Evolutionary conservation across 2,888 invertebrate genomes (phyloP), one percentile per base, ranked within the genome.

Genomic region (Neria commutata): DNA sequence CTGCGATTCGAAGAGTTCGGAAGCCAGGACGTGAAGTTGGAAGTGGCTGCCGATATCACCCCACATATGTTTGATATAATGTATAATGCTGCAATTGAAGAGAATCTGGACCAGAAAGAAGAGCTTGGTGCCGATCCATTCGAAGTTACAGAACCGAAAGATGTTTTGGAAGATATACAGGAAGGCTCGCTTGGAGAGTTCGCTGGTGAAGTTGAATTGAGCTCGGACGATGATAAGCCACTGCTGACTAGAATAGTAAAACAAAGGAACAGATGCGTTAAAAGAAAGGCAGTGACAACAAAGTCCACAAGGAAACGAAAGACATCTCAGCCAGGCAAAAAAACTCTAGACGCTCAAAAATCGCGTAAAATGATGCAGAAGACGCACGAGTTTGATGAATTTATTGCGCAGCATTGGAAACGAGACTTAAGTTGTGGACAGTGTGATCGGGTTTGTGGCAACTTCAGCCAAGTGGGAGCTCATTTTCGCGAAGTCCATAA

Each of bases 131-230:
- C 94, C 94, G 40, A 88, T 89, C 88, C 91, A 68, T 83, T 94
- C 73, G 94, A 94, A 76, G 94, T 95, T 93, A 94, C 94, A 77
- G 94, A 94, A 81, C 93, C 92, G 0, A 94, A 49, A 5, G 29
- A 8, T n/a, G 6, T 29, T 26, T 16, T 11, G 17, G 8, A 25
- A 24, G 49, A 29, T n/a, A 94, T 79, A 92, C 93, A 73, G 94
- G 94, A 84, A 94, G 94, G 83, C 94, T 94, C 65, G 94, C 94
- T 94, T 83, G 93, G 94, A 83, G 92, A 92, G 21, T 94, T 94
- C 58, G 94, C 94, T 52, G 33, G 40, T 21, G n/a, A 42, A 42
- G 50, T 47, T 53, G 61, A 59, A n/a, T n/a, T n/a, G 42, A 54
- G 56, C 23, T 29, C 40, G 14, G 66, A 67, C 47, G 67, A 71